Percentiles rank a stretch among this genome's conserved stretches.
Evolutionary conservation across 1,140 invertebrate species (phyloP).

Genomic region (Microplitis mediator): DNA sequence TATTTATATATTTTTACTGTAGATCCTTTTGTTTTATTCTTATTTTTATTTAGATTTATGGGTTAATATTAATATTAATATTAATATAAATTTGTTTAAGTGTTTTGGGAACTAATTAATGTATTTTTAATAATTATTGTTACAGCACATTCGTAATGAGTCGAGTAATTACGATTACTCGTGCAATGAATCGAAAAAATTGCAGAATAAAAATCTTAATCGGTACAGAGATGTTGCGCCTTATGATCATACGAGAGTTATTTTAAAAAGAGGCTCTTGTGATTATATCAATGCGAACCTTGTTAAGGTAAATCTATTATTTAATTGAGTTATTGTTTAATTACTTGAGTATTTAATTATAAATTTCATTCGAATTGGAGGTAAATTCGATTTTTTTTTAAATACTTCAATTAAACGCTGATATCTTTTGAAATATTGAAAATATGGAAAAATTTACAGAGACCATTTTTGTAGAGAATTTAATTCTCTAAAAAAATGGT

Average conservation of each 20-base stretch:
- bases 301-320: slow-evolving; percentile 68
- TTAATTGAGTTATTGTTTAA: not conserved
- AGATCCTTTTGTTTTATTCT: not conserved
- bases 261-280: slow-evolving; percentile 73
- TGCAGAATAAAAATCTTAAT: slow-evolving; percentile 82
- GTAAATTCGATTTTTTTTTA: too few species aligned
- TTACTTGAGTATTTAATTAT: too few species aligned
- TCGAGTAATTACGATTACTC: slow-evolving; percentile 71
- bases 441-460: too few species aligned
- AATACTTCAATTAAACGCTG: too few species aligned
- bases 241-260: slow-evolving; percentile 90
- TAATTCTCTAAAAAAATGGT: too few species aligned
- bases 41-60: not conserved
- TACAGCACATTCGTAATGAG: slow-evolving; percentile 69
- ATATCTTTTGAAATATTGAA: too few species aligned
- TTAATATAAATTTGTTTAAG: not conserved
- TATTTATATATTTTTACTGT: too few species aligned
- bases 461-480: too few species aligned
- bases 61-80: not conserved
- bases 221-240: slow-evolving; percentile 95
- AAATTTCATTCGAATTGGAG: too few species aligned
- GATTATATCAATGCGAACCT: slow-evolving; percentile 96
- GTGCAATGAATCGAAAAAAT: slow-evolving; percentile 77
- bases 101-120: not conserved
- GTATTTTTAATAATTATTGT: slow-evolving; percentile 39